These are phyloP conservation scores for Ailuropoda melanoleuca DNA, from an alignment of 2,113 vertebrate species.

Conservation along the genomic window DNA sequence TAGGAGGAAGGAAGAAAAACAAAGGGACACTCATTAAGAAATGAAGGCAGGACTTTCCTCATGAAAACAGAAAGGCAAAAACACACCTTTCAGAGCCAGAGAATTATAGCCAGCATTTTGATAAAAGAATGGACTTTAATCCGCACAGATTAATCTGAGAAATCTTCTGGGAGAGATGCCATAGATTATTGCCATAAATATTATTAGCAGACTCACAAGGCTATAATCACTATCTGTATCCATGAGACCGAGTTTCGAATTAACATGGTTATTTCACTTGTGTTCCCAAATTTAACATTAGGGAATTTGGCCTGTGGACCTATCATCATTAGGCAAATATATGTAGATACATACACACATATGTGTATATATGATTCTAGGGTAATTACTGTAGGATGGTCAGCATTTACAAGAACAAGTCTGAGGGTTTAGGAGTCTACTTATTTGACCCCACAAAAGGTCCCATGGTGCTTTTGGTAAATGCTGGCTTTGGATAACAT, in stretches of 20 bases:
- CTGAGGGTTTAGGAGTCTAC: background rate
- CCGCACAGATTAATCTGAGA: background rate
- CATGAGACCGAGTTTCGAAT: conserved; percentile 44
- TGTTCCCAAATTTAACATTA: conserved; percentile 51
- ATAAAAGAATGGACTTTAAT: conserved; percentile 52
- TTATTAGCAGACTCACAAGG: conserved; percentile 47
- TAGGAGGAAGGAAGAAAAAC: conserved; percentile 34
- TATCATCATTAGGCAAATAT: background rate
- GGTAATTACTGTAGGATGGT: background rate
- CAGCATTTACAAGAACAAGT: background rate
- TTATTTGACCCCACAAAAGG: background rate
- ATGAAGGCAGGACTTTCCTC: background rate
- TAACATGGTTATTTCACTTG: conserved; percentile 46
- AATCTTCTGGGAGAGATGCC: conserved; percentile 18
- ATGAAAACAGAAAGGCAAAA: conserved; percentile 5
- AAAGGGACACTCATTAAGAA: conserved; percentile 33
- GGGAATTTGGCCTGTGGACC: background rate
- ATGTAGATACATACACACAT: background rate
- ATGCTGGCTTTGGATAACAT: background rate
- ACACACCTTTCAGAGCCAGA: background rate
- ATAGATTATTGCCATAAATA: conserved; percentile 14
- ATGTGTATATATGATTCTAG: background rate
- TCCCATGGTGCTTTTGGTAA: background rate
- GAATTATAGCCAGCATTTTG: background rate
- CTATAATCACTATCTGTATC: background rate